Base-by-base conservation (phyloP, 2,888 invertebrate species). In the Phortica okadai region DNA sequence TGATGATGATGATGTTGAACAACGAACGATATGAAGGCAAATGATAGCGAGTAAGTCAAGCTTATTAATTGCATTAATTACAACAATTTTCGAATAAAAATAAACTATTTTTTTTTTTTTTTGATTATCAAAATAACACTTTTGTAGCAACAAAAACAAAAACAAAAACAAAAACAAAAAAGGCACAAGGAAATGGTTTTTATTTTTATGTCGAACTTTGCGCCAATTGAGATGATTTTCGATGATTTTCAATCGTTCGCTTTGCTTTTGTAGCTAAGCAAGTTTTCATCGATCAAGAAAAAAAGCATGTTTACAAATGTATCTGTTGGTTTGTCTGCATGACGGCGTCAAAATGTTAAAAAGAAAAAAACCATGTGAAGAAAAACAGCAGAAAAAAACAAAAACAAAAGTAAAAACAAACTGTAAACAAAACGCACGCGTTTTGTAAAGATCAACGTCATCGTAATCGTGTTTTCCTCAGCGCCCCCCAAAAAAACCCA, bases 311-410 rank as follows among this genome's bases (percentile, higher is more conserved):
- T 69, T 69, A 69, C 69, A 69, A 16, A 11, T 21, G 16, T 62
- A 50, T 33, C 33, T 64, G 73, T 79, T 79, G 83, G 83, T 78
- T 80, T 84, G 87, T 79, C 82, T 79, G 84, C 77, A 70, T 82
- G 76, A n/a, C 25, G 59, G 64, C 33, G 8, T 64, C 41, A 10
- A 64, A 33, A 64, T 25, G 33, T 25, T 2, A 25, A 21, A 25
- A 50, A 50, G 59, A 59, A 21, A 21, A 7, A 0, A 2, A 21
- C 78, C 78, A 8, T 82, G 74, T 80, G 75, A 76, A 45, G 8
- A 67, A 77, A 59, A 76, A 82, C 76, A 82, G 76, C 79, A 87
- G 77, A 21, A 79, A 76, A 74, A 74, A 79, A 59, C 54, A 77
- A 75, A 64, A 62, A 54, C 54, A 54, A 74, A 73, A 56, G 25